Conservation (phyloP, 2,888 invertebrate species). For the Drosophila seclusa region DNA sequence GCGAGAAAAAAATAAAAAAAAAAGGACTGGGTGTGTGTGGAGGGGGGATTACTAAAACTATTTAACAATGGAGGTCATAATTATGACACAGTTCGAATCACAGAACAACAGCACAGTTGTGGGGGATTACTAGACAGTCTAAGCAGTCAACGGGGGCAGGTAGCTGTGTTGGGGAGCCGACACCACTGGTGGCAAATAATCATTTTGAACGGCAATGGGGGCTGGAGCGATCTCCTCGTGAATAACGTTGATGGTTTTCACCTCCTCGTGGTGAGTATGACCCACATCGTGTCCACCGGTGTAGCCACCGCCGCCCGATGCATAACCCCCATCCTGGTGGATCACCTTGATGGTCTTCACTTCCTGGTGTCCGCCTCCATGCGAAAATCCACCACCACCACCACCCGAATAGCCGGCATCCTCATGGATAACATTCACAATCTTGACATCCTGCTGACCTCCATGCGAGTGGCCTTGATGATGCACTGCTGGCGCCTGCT, state of each 20-base stretch:
- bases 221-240: constrained; percentile 59
- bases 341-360: constrained; percentile 62
- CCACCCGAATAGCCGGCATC: constrained; percentile 52
- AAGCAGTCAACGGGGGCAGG: constrained; percentile 69
- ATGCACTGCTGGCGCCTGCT: constrained; percentile 37
- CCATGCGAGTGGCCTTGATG: constrained; percentile 37
- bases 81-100: constrained; percentile 67
- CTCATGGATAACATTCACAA: constrained; percentile 72
- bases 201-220: constrained; percentile 35
- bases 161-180: constrained; percentile 57
- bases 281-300: constrained; percentile 51
- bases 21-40: constrained; percentile 19
- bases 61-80: constrained; percentile 67
- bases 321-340: constrained; percentile 59
- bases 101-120: constrained; percentile 32
- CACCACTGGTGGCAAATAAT: constrained; percentile 61
- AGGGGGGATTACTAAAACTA: constrained; percentile 58
- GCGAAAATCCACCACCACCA: constrained; percentile 50
- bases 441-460: constrained; percentile 68
- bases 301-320: constrained; percentile 48
- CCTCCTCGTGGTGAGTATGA: constrained; percentile 51
- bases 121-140: constrained; percentile 54
- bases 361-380: constrained; percentile 52
- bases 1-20: constrained; percentile 25
- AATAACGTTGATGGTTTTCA: constrained; percentile 61